These are phyloP conservation scores for Ciconia stormi DNA, from an alignment of 2,113 vertebrate genomes.

Conservation along the genomic window DNA sequence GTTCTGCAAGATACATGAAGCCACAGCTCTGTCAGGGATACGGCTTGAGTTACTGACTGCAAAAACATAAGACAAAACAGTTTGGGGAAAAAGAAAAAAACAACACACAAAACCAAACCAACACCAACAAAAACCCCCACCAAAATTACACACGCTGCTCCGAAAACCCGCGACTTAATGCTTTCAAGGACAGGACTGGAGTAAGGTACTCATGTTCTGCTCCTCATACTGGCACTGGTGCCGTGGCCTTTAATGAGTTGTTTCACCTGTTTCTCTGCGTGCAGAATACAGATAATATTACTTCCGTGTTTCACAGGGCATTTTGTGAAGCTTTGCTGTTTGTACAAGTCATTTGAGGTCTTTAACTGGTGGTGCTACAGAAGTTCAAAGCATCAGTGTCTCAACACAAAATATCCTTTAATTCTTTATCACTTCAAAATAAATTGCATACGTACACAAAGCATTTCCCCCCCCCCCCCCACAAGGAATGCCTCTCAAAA, in stretches of 20 bases:
- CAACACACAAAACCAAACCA: background rate
- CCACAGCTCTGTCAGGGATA: background rate
- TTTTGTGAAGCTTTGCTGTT: background rate
- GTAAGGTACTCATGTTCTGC: background rate
- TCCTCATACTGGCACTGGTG: background rate
- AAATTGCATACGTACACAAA: background rate
- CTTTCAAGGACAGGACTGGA: background rate
- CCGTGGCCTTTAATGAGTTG: background rate
- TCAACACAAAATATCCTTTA: background rate
- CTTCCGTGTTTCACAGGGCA: rapidly evolving
- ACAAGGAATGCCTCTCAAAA: background rate
- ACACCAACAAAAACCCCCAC: background rate
- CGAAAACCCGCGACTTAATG: background rate
- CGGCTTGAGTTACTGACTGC: background rate
- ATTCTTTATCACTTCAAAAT: background rate
- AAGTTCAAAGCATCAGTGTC: background rate
- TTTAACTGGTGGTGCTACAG: background rate
- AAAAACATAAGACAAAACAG: rapidly evolving
- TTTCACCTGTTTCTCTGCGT: background rate
- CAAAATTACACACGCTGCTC: rapidly evolving
- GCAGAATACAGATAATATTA: background rate
- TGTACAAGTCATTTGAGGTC: background rate
- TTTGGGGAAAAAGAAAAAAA: background rate
- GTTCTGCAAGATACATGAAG: background rate
- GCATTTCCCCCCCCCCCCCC: rapidly evolving